Base-by-base conservation (phyloP, 1,140 invertebrate species). In the Cephus cinctus region DNA sequence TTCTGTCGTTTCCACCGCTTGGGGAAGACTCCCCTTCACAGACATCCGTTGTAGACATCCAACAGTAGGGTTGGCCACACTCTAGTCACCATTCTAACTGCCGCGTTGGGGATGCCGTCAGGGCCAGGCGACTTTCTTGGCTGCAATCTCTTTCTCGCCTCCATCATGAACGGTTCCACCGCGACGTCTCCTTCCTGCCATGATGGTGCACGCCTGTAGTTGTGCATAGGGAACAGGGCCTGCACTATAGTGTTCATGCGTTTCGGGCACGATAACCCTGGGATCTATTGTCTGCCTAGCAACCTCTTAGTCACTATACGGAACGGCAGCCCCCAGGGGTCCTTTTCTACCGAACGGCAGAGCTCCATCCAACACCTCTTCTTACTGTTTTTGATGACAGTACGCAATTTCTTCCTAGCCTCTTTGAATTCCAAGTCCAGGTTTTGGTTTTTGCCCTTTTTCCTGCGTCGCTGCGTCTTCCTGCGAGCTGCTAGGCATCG, bases 281-380 rank as follows among this genome's bases (percentile, higher is more conserved):
- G 44, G 41, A 30, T 42, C 14, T 30, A 46, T 21, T 39, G 30
- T 6, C 27, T 22, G 12, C 22, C 35, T 19, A 16, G 42, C 15
- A 61, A 18, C n/a, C 48, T 56, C 12, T 47, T 48, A 31, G 27
- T 58, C 2, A 58, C 53, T 8, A 58, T 50, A 35, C 47, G 35
- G 31, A 61, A 63, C 0, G 50, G 50, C 9, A 55, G 14, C 8
- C 58, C 53, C 53, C 55, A 59, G 8, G 56, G 44, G 35, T 58
- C 56, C 12, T 41, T 14, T 18, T 63, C 55, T 1, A 63, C 36
- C 14, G 48, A 31, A 8, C 46, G 19, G 11, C 47, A 50, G n/a
- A 63, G 35, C n/a, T 50, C 40, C 32, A 32, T 43, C 58, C 61
- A 60, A 12, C 43, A 39, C 31, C 43, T 39, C 19, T 38, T 36